phyloP scores from a whole-genome alignment of 2,113 vertebrate genomes.

The Taxidea taxus region DNA sequence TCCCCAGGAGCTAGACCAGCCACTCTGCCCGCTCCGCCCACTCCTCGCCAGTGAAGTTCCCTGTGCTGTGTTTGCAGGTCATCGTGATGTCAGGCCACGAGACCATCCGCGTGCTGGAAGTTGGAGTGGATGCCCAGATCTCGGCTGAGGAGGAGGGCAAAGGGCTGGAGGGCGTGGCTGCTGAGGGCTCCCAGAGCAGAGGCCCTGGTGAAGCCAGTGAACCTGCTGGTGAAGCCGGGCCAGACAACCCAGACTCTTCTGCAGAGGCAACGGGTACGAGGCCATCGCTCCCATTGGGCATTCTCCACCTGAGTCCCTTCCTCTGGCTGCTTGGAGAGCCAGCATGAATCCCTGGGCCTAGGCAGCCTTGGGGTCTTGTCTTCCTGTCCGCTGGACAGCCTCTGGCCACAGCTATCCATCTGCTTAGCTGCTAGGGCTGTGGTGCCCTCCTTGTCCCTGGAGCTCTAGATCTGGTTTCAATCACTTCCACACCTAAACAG shows the following conservation, averaged over 20 bases:
- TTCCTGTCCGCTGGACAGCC: not conserved
- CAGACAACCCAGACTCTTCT: conserved; percentile 55
- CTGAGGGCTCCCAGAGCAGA: conserved; percentile 59
- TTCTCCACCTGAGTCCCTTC: not conserved
- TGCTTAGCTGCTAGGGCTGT: not conserved
- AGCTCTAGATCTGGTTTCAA: not conserved
- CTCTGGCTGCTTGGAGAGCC: not conserved
- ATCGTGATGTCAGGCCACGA: conserved; percentile 98
- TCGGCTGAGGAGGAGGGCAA: conserved; percentile 84
- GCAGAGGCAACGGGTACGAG: conserved; percentile 77
- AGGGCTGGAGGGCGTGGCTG: conserved; percentile 49
- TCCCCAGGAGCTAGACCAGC: fast-evolving
- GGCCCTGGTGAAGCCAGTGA: conserved; percentile 42
- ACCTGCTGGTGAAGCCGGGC: conserved; percentile 26
- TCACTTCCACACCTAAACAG: not conserved
- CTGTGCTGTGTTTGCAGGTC: conserved; percentile 84
- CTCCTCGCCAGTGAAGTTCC: not conserved
- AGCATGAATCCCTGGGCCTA: not conserved
- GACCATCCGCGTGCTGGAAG: conserved; percentile 95
- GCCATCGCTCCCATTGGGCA: not conserved
- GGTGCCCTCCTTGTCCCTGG: not conserved
- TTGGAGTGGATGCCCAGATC: conserved; percentile 89
- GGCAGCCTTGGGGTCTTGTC: not conserved
- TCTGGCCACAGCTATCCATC: not conserved
- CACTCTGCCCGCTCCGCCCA: not conserved